Conservation (phyloP, 2,888 invertebrate species). For the Smittia sp. region DNA sequence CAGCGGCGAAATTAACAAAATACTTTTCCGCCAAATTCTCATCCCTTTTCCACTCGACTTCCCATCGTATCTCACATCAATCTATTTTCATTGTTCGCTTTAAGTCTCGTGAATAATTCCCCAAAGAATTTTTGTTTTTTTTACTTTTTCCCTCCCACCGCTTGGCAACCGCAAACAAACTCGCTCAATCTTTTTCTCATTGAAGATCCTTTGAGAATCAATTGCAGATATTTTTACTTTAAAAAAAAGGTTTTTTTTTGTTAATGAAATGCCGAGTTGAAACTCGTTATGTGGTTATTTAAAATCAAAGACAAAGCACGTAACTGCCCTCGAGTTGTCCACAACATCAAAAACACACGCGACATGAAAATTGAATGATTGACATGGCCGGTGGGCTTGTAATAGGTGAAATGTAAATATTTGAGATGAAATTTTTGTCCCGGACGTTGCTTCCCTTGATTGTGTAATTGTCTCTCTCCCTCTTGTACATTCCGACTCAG, state of each 20-base stretch:
- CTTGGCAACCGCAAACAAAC: no score
- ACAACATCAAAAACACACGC: neutral
- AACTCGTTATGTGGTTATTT: neutral
- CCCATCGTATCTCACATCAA: no score
- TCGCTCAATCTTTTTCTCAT: neutral
- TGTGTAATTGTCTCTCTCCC: conserved; percentile 2
- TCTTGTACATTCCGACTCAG: no score
- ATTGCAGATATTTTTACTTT: conserved; percentile 3
- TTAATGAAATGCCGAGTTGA: neutral
- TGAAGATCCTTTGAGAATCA: neutral
- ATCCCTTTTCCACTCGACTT: no score
- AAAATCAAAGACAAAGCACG: conserved; percentile 1
- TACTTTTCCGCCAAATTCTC: no score
- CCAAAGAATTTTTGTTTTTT: no score
- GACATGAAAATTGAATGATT: conserved; percentile 30
- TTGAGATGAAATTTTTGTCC: neutral
- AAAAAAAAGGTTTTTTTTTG: neutral
- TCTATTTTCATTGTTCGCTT: no score
- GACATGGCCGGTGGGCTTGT: conserved; percentile 21
- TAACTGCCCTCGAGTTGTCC: neutral
- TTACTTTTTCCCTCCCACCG: no score
- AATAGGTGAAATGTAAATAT: conserved; percentile 7
- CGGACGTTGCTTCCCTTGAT: neutral
- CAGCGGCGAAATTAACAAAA: no score
- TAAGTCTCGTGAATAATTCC: no score